Evolutionary conservation across 2,888 invertebrate species (phyloP).

Genomic region (Teleogryllus oceanicus): DNA sequence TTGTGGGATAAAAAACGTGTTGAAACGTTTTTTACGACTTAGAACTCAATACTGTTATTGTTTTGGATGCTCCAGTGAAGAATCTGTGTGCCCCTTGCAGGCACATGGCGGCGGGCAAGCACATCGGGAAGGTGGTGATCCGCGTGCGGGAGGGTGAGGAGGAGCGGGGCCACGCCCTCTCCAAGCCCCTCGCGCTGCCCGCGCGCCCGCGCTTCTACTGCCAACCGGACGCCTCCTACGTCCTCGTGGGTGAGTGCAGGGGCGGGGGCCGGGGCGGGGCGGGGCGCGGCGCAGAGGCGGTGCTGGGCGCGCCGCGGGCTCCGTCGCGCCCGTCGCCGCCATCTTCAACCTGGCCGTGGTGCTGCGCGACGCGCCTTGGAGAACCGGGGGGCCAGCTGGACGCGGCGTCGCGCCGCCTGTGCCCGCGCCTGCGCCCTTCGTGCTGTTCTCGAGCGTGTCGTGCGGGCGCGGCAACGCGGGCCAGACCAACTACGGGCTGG

Average conservation of each 20-base stretch:
- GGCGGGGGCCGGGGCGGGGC: no score
- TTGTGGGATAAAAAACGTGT: no score
- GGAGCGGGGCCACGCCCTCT: constrained; percentile 47
- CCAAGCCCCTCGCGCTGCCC: constrained; percentile 44
- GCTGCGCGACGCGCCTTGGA: constrained; percentile 53
- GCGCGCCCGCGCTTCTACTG: not conserved
- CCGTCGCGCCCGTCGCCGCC: no score
- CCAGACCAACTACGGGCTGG: constrained; percentile 61
- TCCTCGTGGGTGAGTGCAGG: constrained; percentile 36
- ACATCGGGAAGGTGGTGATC: constrained; percentile 69
- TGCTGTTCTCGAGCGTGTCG: no score
- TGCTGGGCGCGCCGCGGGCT: constrained; percentile 55
- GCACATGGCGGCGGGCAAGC: constrained; percentile 65
- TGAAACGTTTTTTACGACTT: no score
- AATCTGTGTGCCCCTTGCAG: constrained; percentile 51
- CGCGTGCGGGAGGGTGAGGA: constrained; percentile 38
- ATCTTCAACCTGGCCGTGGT: no score
- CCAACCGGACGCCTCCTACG: not conserved
- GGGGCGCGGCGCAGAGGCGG: constrained; percentile 50
- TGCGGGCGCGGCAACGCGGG: no score
- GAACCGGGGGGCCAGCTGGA: constrained; percentile 68
- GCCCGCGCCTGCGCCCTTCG: no score
- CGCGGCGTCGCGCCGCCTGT: constrained; percentile 49
- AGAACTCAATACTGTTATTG: no score
- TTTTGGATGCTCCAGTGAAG: constrained; percentile 44